Percentiles rank a stretch among this genome's conserved stretches.
Evolutionary conservation across 2,888 invertebrate genomes (phyloP).

Genomic region (Lissocephala sabroskyi): DNA sequence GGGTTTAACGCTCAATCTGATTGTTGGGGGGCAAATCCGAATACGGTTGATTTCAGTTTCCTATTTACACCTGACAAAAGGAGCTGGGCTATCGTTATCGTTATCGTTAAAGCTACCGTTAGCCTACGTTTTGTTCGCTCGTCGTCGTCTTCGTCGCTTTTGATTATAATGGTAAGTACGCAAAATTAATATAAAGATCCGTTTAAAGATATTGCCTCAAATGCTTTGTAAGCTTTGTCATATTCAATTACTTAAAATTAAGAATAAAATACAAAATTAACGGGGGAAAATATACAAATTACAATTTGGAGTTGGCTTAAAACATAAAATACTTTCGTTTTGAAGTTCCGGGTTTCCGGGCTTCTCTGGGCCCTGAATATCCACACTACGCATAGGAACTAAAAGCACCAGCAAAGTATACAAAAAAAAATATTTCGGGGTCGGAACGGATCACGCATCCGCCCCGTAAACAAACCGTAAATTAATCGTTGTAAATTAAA

Average conservation of each 20-base stretch:
- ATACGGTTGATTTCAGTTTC: no score
- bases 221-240: slow-evolving; percentile 61
- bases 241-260: slow-evolving; percentile 45
- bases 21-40: no score
- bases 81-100: no score
- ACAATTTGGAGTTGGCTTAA: no score
- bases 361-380: no score
- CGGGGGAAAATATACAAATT: slow-evolving; percentile 25
- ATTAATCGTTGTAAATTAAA: slow-evolving; percentile 23
- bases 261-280: slow-evolving; percentile 16
- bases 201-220: slow-evolving; percentile 57
- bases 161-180: slow-evolving; percentile 24
- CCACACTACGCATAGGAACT: slow-evolving; percentile 47
- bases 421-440: slow-evolving; percentile 20
- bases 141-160: slow-evolving; percentile 13
- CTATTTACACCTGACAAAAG: no score
- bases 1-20: no score
- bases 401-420: slow-evolving; percentile 60
- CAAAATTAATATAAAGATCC: slow-evolving; percentile 18
- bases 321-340: slow-evolving; percentile 12
- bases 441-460: no score
- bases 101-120: no score
- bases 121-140: neutral
- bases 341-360: neutral
- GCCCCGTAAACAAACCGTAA: slow-evolving; percentile 7